A percentile compares a stretch with the other conserved stretches of the same genome.
Conservation (phyloP, 2,113 vertebrate species). For the Sialia sialis region DNA sequence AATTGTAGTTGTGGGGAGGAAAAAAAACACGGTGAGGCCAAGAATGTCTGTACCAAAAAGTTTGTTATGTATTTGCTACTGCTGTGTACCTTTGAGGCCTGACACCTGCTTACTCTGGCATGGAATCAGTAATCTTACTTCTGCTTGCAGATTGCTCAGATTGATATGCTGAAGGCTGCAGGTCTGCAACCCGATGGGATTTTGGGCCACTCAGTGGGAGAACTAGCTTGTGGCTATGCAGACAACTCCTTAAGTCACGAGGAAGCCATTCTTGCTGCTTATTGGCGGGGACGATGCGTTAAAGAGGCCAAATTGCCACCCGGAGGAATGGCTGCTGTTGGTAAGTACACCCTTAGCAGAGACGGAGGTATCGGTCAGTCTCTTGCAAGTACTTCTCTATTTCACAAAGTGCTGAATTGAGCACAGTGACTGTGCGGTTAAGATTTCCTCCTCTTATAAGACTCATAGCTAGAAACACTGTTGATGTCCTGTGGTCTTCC, state of each 20-base stretch:
- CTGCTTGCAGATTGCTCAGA: conserved; percentile 84
- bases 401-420: background rate
- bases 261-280: conserved; percentile 87
- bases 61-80: background rate
- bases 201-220: conserved; percentile 92
- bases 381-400: background rate
- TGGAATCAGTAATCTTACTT: background rate
- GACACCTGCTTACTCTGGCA: background rate
- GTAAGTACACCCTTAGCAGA: conserved; percentile 74
- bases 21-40: background rate
- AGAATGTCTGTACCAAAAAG: background rate
- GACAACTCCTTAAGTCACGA: conserved; percentile 86
- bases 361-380: fast-evolving
- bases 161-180: conserved; percentile 85
- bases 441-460: background rate
- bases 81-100: background rate
- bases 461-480: background rate
- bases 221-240: conserved; percentile 93
- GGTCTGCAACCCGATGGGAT: conserved; percentile 90
- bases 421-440: background rate
- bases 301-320: conserved; percentile 86
- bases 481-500: background rate
- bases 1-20: background rate
- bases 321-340: conserved; percentile 94
- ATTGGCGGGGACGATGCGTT: conserved; percentile 93